A percentile compares a stretch with the other conserved stretches of the same genome.
phyloP scores from a whole-genome alignment of 2,113 vertebrate species.

The Mesocricetus auratus region DNA sequence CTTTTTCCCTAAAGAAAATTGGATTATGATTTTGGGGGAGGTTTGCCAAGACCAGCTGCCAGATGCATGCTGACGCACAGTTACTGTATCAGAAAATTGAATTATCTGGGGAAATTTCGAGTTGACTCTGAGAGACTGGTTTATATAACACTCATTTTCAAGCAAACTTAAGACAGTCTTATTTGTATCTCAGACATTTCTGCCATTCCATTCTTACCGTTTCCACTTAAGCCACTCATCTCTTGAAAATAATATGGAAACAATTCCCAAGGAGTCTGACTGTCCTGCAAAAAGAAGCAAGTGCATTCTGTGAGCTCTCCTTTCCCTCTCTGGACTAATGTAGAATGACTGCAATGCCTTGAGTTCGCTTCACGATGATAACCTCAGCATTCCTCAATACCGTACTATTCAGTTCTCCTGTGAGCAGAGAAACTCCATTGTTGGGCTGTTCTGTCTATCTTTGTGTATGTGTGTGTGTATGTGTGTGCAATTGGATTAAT shows the following conservation, averaged over 20 bases:
- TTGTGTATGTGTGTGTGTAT: neutral
- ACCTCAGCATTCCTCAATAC: neutral
- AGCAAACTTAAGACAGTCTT: constrained; percentile 33
- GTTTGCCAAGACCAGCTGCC: neutral
- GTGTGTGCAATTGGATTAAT: neutral
- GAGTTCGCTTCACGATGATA: neutral
- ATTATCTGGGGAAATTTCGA: constrained; percentile 33
- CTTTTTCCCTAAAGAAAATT: neutral
- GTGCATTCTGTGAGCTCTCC: neutral
- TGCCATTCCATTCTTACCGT: neutral
- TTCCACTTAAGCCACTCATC: neutral
- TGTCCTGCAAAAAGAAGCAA: neutral
- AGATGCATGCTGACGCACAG: neutral
- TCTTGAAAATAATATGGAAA: constrained; percentile 30
- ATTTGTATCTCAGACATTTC: constrained; percentile 28
- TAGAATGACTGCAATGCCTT: neutral
- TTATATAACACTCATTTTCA: constrained; percentile 32
- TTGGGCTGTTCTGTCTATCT: neutral
- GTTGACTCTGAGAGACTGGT: neutral
- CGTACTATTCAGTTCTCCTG: neutral
- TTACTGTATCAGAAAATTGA: neutral
- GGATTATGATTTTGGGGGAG: neutral
- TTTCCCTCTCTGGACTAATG: neutral
- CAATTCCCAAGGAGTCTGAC: neutral
- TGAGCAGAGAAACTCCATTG: neutral